Evolutionary conservation across 2,797 vertebrate genomes (phyloP).

Genomic region (Megaceryle alcyon): DNA sequence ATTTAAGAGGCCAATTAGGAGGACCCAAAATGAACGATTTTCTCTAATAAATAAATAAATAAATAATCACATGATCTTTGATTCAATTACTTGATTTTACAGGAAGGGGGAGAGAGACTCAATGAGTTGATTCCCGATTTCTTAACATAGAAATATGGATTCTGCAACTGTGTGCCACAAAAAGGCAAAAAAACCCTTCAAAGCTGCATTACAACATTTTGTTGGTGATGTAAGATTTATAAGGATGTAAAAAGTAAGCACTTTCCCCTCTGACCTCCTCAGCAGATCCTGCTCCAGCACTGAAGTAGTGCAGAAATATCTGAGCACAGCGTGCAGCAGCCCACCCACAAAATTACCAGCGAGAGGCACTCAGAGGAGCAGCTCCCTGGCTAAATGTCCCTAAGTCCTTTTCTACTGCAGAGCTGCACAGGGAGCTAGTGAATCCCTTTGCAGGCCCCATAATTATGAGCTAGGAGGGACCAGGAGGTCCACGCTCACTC

Average conservation of each 20-base stretch:
- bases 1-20: conserved; percentile 43
- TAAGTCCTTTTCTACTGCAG: neutral
- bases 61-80: neutral
- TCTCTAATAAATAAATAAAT: neutral
- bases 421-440: neutral
- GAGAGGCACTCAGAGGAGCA: neutral
- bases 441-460: rapidly evolving
- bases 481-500: neutral
- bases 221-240: neutral
- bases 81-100: conserved; percentile 27
- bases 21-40: neutral
- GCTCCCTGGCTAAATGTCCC: neutral
- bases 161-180: neutral
- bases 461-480: rapidly evolving
- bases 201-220: neutral
- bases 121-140: neutral
- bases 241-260: neutral
- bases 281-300: neutral
- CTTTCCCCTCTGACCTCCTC: neutral
- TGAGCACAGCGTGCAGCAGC: neutral
- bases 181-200: neutral
- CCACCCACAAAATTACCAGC: neutral
- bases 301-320: neutral
- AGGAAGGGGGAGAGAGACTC: neutral
- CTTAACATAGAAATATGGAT: neutral